These are phyloP conservation scores for Telmatochromis sp. DNA, from an alignment of 2,113 vertebrate species.

Conservation along the genomic window DNA sequence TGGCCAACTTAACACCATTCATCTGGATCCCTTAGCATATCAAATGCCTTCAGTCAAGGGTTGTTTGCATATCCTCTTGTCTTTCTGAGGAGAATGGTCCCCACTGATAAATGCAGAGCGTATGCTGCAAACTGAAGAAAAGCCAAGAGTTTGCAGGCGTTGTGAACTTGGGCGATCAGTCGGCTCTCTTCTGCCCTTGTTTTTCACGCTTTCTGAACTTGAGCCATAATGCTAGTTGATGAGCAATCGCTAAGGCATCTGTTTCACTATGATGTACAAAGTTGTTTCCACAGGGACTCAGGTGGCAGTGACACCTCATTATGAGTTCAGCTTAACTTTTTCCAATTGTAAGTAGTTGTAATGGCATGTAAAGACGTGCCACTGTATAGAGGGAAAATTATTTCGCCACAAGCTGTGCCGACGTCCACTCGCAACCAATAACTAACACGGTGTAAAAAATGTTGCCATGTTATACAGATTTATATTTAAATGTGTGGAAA, in stretches of 20 bases:
- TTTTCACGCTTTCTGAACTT: neutral
- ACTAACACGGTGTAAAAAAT: neutral
- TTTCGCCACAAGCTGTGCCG: neutral
- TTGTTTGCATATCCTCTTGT: conserved; percentile 59
- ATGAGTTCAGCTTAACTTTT: conserved; percentile 7
- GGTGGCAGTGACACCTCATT: conserved; percentile 37
- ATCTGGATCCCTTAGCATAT: conserved; percentile 57
- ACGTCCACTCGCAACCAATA: conserved; percentile 5
- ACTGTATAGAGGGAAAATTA: conserved; percentile 1
- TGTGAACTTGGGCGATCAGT: neutral
- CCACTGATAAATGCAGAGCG: conserved; percentile 1
- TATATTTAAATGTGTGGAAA: neutral
- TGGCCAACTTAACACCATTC: conserved; percentile 53
- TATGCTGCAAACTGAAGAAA: conserved; percentile 4
- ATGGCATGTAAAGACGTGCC: neutral
- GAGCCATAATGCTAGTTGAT: neutral
- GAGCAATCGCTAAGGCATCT: neutral
- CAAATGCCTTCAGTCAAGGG: conserved; percentile 56
- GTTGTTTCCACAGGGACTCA: neutral
- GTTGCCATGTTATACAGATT: neutral
- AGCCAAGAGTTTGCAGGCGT: neutral
- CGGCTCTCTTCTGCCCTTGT: neutral
- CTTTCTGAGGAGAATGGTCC: conserved; percentile 19
- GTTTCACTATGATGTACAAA: neutral
- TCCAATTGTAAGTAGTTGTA: conserved; percentile 3